Percentiles rank a stretch among this genome's conserved stretches.
These are phyloP conservation scores for Taeniopygia guttata DNA, from an alignment of 2,797 vertebrate genomes.

Conservation along the genomic window DNA sequence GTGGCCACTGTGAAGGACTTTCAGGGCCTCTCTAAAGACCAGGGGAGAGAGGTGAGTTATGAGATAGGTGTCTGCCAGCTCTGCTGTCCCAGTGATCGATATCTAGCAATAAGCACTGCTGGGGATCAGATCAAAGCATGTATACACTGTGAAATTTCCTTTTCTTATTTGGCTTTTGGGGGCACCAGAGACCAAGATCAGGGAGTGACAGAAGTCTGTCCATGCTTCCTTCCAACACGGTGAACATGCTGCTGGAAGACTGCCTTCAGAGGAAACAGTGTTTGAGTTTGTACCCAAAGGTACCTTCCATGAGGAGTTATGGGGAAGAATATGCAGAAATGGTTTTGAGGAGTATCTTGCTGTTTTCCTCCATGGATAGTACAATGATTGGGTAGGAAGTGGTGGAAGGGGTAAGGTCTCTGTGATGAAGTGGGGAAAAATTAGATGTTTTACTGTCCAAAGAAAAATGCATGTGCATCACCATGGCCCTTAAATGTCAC, in stretches of 20 bases:
- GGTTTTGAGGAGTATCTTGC: background rate
- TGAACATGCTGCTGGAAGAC: background rate
- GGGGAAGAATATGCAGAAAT: background rate
- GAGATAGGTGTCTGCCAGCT: background rate
- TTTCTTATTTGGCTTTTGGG: background rate
- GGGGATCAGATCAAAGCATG: background rate
- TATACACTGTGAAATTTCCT: fast-evolving
- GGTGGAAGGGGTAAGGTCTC: background rate
- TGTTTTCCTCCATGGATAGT: background rate
- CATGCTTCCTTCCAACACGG: background rate
- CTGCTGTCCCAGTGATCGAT: fast-evolving
- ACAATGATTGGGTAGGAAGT: background rate
- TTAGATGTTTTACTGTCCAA: background rate
- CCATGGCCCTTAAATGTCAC: background rate
- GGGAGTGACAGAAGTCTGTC: background rate
- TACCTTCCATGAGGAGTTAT: background rate
- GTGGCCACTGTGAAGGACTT: background rate
- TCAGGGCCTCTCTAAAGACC: background rate
- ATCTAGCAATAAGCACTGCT: no score
- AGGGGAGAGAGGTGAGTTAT: background rate
- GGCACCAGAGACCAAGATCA: background rate
- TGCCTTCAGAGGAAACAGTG: background rate
- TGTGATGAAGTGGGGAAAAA: background rate
- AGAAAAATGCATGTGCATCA: background rate
- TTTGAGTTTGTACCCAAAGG: background rate